phyloP scores from a whole-genome alignment of 1,140 invertebrate species.

The Bombus pascuorum region DNA sequence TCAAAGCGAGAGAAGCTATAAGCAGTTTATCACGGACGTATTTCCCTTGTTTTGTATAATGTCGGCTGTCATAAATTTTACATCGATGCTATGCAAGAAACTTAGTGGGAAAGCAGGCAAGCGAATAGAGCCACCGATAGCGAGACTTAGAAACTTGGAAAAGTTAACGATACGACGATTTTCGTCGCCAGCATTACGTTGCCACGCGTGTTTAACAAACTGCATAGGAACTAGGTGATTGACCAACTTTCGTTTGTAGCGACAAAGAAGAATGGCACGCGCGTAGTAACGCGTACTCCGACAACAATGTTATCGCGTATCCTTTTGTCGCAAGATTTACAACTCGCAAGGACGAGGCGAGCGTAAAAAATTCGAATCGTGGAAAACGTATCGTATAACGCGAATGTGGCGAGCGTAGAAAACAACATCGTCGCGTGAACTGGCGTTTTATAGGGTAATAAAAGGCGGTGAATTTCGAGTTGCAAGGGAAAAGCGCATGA shows the following conservation, averaged over 20 bases:
- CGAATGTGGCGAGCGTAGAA: not conserved
- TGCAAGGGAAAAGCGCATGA: not conserved
- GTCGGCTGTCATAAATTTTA: no score
- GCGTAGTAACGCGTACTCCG: not conserved
- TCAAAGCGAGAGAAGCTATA: not conserved
- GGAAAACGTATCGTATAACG: not conserved
- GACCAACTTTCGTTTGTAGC: conserved; percentile 13
- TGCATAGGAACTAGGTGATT: not conserved
- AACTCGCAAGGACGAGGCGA: not conserved
- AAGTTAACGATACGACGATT: not conserved
- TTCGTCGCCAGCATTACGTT: not conserved
- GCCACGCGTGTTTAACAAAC: not conserved
- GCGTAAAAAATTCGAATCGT: not conserved
- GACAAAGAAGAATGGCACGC: not conserved
- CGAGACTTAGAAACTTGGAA: not conserved
- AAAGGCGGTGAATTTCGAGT: not conserved
- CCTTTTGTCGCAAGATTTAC: not conserved
- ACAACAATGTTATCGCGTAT: not conserved
- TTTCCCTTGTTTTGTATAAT: not conserved
- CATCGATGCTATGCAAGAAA: not conserved
- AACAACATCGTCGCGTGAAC: not conserved
- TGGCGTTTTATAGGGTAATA: not conserved
- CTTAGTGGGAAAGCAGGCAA: not conserved
- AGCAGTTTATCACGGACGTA: not conserved
- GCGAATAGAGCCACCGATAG: not conserved